Conservation (phyloP, 2,797 vertebrate species). For the Muscicapa comitata region DNA sequence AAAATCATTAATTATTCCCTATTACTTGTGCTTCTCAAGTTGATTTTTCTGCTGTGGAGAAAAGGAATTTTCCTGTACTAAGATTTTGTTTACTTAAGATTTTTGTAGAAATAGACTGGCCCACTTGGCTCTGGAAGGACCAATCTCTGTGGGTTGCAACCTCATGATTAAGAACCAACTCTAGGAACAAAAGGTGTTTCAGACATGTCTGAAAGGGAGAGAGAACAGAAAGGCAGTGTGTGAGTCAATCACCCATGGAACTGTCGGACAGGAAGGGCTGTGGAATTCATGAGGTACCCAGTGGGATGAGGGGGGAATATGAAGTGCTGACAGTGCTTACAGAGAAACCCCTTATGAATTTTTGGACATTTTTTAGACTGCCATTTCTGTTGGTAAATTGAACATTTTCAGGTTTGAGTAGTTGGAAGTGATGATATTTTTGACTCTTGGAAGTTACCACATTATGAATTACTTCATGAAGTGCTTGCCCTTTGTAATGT, state of each 20-base stretch:
- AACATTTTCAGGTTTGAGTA: not conserved
- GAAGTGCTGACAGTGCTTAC: not conserved
- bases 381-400: not conserved
- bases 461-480: not conserved
- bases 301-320: not conserved
- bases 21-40: not conserved
- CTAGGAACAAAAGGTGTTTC: not conserved
- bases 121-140: not conserved
- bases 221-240: not conserved
- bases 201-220: not conserved
- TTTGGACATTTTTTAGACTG: not conserved
- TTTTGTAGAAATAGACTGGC: not conserved
- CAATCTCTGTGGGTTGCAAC: not conserved
- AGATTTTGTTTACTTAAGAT: not conserved
- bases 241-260: not conserved
- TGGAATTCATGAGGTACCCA: not conserved
- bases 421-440: not conserved
- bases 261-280: not conserved
- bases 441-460: not conserved
- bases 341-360: not conserved
- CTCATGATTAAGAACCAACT: not conserved
- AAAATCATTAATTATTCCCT: not conserved
- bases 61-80: not conserved
- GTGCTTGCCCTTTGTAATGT: not conserved
- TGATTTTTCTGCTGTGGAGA: not conserved